These are phyloP conservation scores for Andinoacara biseriatus DNA, from an alignment of 2,113 vertebrate species.

Conservation along the genomic window DNA sequence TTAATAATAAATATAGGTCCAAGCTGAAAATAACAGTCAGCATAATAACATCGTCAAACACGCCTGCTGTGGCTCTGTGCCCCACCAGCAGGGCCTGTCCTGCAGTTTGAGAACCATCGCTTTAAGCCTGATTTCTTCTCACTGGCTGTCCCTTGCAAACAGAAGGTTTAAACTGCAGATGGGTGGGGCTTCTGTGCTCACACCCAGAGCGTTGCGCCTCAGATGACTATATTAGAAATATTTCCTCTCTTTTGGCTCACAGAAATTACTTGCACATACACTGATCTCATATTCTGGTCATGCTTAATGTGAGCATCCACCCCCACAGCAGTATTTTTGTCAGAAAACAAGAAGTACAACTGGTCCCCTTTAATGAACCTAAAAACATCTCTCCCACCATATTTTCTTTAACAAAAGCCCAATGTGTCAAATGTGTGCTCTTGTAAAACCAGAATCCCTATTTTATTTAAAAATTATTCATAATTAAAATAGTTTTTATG, in stretches of 20 bases:
- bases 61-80: not conserved
- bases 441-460: not conserved
- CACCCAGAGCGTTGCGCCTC: not conserved
- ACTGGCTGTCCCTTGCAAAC: not conserved
- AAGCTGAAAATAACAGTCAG: not conserved
- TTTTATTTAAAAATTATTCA: not conserved
- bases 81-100: not conserved
- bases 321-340: not conserved
- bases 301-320: not conserved
- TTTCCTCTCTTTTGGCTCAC: not conserved
- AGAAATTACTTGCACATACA: not conserved
- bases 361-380: not conserved
- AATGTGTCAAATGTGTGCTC: not conserved
- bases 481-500: not conserved
- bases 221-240: not conserved
- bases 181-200: not conserved
- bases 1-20: not conserved
- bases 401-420: not conserved
- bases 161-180: not conserved
- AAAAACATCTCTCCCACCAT: too few species aligned
- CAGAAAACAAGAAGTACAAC: not conserved
- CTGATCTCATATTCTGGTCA: not conserved
- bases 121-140: not conserved
- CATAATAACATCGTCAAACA: too few species aligned
- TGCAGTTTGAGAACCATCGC: not conserved